A percentile compares a stretch with the other conserved stretches of the same genome.
These are phyloP conservation scores for Gandaritis pyraliata DNA, from an alignment of 2,888 invertebrate species.

Conservation along the genomic window DNA sequence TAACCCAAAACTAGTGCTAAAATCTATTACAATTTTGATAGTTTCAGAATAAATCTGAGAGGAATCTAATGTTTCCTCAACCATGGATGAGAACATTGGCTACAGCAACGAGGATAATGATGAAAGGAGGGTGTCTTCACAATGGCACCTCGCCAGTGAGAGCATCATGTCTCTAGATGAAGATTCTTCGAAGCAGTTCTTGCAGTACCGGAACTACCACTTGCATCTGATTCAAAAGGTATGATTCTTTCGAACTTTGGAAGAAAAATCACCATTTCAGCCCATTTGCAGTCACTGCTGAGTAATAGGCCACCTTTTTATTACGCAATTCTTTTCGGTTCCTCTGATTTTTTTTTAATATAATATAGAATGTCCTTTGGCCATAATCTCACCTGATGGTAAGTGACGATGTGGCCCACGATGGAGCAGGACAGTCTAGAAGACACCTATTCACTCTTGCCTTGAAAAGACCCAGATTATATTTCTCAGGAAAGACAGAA, in stretches of 20 bases:
- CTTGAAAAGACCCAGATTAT: no score
- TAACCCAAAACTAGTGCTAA: no score
- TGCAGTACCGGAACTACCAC: constrained; percentile 29
- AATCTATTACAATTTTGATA: neutral
- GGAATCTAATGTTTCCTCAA: neutral
- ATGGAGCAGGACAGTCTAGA: no score
- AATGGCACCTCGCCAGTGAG: constrained; percentile 25
- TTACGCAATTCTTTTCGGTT: neutral
- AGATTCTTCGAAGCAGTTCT: constrained; percentile 19
- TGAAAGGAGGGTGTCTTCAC: constrained; percentile 1
- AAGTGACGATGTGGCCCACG: no score
- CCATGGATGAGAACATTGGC: constrained; percentile 31
- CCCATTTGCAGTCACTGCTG: neutral
- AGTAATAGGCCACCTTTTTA: neutral
- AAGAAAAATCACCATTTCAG: neutral
- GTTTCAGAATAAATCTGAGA: neutral
- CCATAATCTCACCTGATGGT: no score
- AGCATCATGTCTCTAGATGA: constrained; percentile 10
- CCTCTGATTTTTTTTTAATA: no score
- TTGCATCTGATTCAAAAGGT: constrained; percentile 35
- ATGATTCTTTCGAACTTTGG: no score
- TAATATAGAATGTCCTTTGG: no score
- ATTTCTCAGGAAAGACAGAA: no score
- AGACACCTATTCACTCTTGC: no score
- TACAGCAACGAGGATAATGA: constrained; percentile 15